Base-by-base conservation (phyloP, 2,797 vertebrate genomes). In the Danio albolineatus region DNA sequence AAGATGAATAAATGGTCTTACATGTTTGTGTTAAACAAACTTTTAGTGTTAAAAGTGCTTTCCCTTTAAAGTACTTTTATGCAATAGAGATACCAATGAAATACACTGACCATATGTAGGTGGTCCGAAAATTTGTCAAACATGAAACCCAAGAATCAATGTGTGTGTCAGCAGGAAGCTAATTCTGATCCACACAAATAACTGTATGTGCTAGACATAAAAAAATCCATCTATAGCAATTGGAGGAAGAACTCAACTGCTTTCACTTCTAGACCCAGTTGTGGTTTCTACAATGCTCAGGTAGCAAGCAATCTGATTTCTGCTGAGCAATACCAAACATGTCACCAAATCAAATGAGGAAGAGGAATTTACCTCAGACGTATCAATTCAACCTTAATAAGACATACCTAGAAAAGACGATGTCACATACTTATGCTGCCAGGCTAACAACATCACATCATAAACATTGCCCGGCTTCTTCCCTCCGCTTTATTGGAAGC, bases 401-500 rank as follows among this genome's bases (percentile, higher is more conserved):
- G 13, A 4, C n/a, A 5, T 69, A 36, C 39, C 44, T 44, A 41
- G 41, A 59, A 70, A 67, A 39, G 38, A 48, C 60, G 66, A 56
- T n/a, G 16, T 46, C 48, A 17, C 19, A 48, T 10, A 12, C 57
- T 76, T 57, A 6, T 41, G 57, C 19, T 10, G 28, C 19, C 28
- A 64, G 19, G 61, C 62, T 41, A 28, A 39, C 14, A 17, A 28
- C 60, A 17, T 43, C 9, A 70, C 28, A 54, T 13, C 38, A 71
- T 43, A 72, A 67, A 65, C 4, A 10, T 60, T 14, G 21, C 7
- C 16, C 7, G 0, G n/a, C 51, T 43, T 14, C 46, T 10, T 51
- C 6, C 14, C 28, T 59, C n/a, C 61, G 84, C 59, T 86, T 64
- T 76, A 79, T 86, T 82, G 79, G 54, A 73, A 79, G 82, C 80